Base-by-base conservation (phyloP, 2,113 vertebrate genomes). In the Misgurnus mizolepis region DNA sequence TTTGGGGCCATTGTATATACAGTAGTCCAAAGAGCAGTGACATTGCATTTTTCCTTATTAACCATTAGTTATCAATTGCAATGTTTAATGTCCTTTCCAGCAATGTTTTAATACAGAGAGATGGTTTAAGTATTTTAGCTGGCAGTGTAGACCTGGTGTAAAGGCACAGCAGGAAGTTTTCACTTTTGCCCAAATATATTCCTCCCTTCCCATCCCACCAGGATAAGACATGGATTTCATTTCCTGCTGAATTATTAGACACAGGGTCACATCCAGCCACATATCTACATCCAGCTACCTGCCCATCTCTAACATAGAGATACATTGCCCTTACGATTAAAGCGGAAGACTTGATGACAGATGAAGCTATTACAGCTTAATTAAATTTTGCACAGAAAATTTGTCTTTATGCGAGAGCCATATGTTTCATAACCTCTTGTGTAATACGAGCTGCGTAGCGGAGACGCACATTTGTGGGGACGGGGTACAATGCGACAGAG, bases 291-390 rank as follows among this genome's bases (percentile, higher is more conserved):
- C 82, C 45, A 68, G 72, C 76, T 87, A 81, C 87, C 78, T 80
- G 74, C 39, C 39, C 68, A 79, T 86, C 86, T 70, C 75, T 81
- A 89, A 84, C 69, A 76, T 72, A 70, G 83, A 87, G 84, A 92
- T 88, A 86, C 89, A 92, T 86, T 79, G 89, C 82, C 76, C 76
- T 66, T 27, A 4, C 87, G 88, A 91, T 90, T 89, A 88, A 87
- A 88, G 87, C 87, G 83, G 86, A 89, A 85, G 85, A 89, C 85
- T 76, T 86, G 82, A 86, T 91, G 88, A 92, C 86, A 87, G 86
- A 92, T 90, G 88, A 91, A 88, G 82, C 87, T 89, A 91, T 92
- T 90, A 90, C 88, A 88, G 67, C 22, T 74, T 89, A 90, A 91
- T 91, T 90, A 90, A 83, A 88, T 88, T 90, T 81, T 83, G 83